Evolutionary conservation across 2,113 vertebrate genomes (phyloP).

Genomic region (Macrotis lagotis): DNA sequence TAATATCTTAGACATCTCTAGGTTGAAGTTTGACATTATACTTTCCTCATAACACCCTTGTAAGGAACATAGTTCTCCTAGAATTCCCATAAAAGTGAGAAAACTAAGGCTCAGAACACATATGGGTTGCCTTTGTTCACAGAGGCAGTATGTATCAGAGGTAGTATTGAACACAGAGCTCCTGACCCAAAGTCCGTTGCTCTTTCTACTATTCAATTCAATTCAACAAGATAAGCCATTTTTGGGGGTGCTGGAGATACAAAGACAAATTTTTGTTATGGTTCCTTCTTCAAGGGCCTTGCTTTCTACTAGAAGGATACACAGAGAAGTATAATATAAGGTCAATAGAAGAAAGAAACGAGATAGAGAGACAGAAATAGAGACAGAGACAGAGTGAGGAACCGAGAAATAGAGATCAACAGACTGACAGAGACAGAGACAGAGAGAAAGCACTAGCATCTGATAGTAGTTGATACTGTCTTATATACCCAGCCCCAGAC

Average conservation of each 20-base stretch:
- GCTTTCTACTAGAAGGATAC: constrained; percentile 4
- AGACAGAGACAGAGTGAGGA: no score
- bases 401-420: no score
- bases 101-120: constrained; percentile 21
- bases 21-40: no score
- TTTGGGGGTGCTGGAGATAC: no score
- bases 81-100: neutral
- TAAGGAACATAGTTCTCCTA: neutral
- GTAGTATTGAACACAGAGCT: neutral
- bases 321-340: neutral
- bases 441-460: no score
- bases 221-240: no score
- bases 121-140: neutral
- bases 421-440: no score
- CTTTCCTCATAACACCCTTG: neutral
- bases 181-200: neutral
- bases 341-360: neutral
- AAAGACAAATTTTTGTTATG: neutral
- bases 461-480: no score
- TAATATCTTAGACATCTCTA: no score
- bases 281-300: constrained; percentile 20
- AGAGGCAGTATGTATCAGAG: constrained; percentile 12
- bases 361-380: no score
- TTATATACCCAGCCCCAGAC: no score
- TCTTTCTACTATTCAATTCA: neutral